These are phyloP conservation scores for Albula glossodonta DNA, from an alignment of 2,113 vertebrate genomes.

Conservation along the genomic window DNA sequence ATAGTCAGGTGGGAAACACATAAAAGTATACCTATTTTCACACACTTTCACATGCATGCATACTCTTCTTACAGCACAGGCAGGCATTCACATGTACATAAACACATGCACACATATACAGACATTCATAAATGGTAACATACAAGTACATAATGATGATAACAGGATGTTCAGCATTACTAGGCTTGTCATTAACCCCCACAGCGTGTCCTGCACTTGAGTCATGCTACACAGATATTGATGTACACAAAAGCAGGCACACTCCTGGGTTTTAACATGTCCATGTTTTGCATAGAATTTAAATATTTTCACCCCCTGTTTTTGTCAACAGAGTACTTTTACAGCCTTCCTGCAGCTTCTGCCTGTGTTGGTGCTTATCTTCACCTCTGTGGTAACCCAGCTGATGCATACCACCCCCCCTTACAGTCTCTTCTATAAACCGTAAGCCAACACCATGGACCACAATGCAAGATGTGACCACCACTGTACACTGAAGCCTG, in stretches of 20 bases:
- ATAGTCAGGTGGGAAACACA: constrained; percentile 62
- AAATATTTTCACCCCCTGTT: no score
- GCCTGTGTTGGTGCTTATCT: constrained; percentile 89
- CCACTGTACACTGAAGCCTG: no score
- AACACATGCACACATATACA: no score
- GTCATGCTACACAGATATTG: not conserved
- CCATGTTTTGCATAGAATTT: no score
- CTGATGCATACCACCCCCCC: constrained; percentile 90
- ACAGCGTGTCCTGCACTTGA: no score
- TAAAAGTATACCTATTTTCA: not conserved
- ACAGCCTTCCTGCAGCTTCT: constrained; percentile 93
- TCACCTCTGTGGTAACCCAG: constrained; percentile 92
- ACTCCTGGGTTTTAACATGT: no score
- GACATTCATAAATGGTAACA: no score
- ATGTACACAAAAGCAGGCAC: not conserved
- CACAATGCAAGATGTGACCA: not conserved
- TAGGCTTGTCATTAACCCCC: no score
- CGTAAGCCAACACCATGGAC: constrained; percentile 76
- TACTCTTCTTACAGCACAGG: no score
- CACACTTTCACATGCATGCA: not conserved
- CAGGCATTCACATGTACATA: no score
- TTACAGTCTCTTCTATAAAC: constrained; percentile 95
- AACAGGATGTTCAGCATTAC: no score
- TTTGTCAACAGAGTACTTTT: constrained; percentile 79
- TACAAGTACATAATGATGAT: no score